A percentile compares a stretch with the other conserved stretches of the same genome.
Conservation (phyloP, 2,888 invertebrate genomes). For the Vanessa cardui region DNA sequence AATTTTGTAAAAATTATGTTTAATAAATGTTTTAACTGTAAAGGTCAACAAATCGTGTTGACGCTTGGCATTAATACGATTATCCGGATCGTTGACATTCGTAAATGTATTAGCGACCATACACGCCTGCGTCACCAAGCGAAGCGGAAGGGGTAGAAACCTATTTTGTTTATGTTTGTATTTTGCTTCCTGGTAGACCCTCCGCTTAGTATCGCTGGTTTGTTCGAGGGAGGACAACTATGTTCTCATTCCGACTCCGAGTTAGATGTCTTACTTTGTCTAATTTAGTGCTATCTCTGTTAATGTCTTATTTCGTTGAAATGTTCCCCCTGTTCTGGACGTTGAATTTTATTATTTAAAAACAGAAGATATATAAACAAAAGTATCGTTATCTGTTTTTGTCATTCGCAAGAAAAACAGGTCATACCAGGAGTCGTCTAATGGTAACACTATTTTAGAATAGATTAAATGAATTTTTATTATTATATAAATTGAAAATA, state of each 20-base stretch:
- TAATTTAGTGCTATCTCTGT: neutral
- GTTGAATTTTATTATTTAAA: neutral
- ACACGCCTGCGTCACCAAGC: neutral
- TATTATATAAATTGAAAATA: slow-evolving; percentile 1
- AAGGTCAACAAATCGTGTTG: slow-evolving; percentile 6
- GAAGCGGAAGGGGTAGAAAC: neutral
- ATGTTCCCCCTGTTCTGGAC: neutral
- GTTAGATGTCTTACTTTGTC: neutral
- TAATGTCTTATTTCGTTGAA: neutral
- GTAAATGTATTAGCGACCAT: neutral
- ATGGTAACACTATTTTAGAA: slow-evolving; percentile 17
- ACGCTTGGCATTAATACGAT: neutral
- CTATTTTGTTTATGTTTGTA: too few species aligned
- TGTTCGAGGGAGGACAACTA: neutral
- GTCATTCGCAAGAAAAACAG: too few species aligned
- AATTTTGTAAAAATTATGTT: neutral
- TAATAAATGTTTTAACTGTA: neutral
- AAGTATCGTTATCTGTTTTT: neutral
- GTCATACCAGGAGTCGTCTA: neutral
- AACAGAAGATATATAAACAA: neutral
- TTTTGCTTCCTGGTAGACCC: neutral
- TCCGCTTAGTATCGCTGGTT: neutral
- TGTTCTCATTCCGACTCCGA: neutral
- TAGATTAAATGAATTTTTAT: slow-evolving; percentile 7
- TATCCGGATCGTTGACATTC: neutral